Base-by-base conservation (phyloP, 2,113 vertebrate species). In the Rhizomys pruinosus region DNA sequence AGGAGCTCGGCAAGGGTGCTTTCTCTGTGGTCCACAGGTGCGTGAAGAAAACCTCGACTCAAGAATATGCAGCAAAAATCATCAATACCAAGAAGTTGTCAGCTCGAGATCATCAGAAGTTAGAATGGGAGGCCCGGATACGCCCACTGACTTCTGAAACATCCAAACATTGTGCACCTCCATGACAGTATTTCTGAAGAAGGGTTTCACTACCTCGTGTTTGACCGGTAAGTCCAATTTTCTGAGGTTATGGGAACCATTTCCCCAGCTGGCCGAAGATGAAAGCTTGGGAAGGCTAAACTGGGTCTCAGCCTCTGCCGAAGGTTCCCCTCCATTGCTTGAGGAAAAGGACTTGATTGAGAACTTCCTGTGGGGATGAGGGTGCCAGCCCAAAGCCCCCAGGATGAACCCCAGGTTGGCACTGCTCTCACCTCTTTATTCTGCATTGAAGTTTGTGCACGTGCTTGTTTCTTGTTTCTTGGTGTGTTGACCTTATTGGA, bases 181-280 rank as follows among this genome's bases (percentile, higher is more conserved):
- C 99, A 99, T 98, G 99, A 99, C 98, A 99, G 99, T 98, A 99
- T 99, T 98, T 99, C 99, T 96, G 99, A 99, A 98, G 99, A 99
- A 98, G 99, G 99, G 92, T 99, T 99, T 98, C 99, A 99, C 98
- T 99, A 99, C 98, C 99, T 99, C 72, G 98, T 99, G 97, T 99
- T 99, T 98, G 99, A 99, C 98, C 99, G 99, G 99, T 99, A 98
- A 99, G 99, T 99, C 96, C 90, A 80, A 63, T 77, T 94, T 89
- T 89, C 72, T 86, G 55, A 93, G 87, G 92, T 87, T 71, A 39
- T 57, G 76, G 90, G 91, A 80, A 81, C 76, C 74, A 93, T 95
- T 89, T 52, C 86, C 77, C 90, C 90, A 84, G 61, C 94, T 44
- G 59, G 72, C 88, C 94, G 89, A n/a, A 71, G 57, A 81, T 84